These are phyloP conservation scores for Psittacula cyanocephala DNA, from an alignment of 2,113 vertebrate species.

Conservation along the genomic window DNA sequence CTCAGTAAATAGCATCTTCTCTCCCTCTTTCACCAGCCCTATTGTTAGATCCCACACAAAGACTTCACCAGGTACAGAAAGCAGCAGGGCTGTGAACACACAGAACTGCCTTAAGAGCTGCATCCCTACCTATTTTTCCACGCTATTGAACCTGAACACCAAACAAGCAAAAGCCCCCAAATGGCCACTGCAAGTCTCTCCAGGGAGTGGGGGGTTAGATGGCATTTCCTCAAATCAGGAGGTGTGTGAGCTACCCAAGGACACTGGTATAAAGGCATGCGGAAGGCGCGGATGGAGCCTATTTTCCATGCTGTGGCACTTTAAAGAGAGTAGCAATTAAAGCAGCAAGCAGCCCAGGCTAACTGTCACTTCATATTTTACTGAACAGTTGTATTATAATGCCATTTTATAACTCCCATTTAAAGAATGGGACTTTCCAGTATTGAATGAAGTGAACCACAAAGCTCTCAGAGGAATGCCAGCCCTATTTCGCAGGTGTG, in stretches of 20 bases:
- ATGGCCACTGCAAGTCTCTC: background rate
- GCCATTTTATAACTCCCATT: background rate
- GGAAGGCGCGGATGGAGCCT: background rate
- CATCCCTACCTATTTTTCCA: background rate
- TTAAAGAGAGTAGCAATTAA: background rate
- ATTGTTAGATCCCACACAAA: background rate
- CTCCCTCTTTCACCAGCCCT: background rate
- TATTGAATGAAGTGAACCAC: background rate
- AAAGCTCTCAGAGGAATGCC: background rate
- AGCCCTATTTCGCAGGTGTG: background rate
- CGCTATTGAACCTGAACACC: background rate
- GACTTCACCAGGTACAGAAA: background rate
- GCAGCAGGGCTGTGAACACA: background rate
- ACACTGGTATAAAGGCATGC: background rate
- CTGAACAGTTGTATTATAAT: background rate
- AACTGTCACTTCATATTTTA: background rate
- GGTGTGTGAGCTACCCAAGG: background rate
- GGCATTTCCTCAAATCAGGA: background rate
- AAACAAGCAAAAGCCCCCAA: background rate
- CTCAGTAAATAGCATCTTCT: background rate
- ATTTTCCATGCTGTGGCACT: slow-evolving; percentile 17
- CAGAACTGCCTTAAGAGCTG: background rate
- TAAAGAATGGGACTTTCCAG: background rate
- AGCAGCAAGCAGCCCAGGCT: slow-evolving; percentile 21
- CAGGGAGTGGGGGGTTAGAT: background rate